Conservation (phyloP, 2,797 vertebrate genomes). For the Cirrhinus mrigala region DNA sequence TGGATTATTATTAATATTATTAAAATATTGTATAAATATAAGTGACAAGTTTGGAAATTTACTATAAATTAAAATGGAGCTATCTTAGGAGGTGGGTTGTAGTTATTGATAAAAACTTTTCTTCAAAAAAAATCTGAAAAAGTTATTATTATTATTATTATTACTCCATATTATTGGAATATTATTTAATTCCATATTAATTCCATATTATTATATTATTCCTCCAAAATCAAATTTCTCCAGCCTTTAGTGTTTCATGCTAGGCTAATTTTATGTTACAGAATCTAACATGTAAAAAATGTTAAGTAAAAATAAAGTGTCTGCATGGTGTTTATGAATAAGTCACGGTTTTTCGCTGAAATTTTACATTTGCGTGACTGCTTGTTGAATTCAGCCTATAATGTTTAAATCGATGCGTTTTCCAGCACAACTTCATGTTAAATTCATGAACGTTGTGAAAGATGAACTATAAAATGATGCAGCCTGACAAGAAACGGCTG, state of each 20-base stretch:
- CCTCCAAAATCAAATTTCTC: not conserved
- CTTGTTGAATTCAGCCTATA: conserved; percentile 2
- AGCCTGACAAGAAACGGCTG: not conserved
- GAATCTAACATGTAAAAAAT: not conserved
- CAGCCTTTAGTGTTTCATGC: not conserved
- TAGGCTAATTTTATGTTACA: too few relatives aligned
- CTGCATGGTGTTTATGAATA: not conserved
- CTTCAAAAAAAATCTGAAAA: too few relatives aligned
- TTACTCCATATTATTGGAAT: too few relatives aligned
- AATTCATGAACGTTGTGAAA: conserved; percentile 27
- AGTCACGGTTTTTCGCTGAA: not conserved
- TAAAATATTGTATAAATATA: too few relatives aligned
- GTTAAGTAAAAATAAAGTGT: not conserved
- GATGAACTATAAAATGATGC: not conserved
- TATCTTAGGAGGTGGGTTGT: too few relatives aligned
- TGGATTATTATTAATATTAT: too few relatives aligned
- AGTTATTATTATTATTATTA: too few relatives aligned
- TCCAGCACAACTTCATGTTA: conserved; percentile 2
- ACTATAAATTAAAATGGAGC: too few relatives aligned
- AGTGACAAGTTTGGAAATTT: too few relatives aligned
- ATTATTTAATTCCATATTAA: too few relatives aligned
- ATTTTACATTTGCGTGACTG: not conserved
- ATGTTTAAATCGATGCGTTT: not conserved
- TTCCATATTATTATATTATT: too few relatives aligned
- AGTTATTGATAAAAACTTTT: too few relatives aligned